Conservation (phyloP, 2,888 invertebrate genomes). For the Temnothorax rugatulus region DNA sequence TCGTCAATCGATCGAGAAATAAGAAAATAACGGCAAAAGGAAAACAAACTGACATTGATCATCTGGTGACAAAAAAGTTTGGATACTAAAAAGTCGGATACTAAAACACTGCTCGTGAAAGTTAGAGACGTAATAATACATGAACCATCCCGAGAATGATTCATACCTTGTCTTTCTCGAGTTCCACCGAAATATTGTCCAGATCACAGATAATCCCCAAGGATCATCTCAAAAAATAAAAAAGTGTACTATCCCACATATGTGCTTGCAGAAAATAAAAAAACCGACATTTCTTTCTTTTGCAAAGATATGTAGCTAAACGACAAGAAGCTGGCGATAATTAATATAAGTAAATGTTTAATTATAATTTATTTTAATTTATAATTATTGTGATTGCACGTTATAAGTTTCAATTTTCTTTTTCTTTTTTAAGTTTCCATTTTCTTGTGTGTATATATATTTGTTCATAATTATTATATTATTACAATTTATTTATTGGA, state of each 20-base stretch:
- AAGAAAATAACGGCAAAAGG: not conserved
- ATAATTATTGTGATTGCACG: not conserved
- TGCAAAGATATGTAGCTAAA: not conserved
- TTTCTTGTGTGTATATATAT: not conserved
- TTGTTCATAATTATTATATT: not conserved
- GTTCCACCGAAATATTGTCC: slow-evolving; percentile 14
- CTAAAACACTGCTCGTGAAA: not conserved
- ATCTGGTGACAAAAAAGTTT: slow-evolving; percentile 1
- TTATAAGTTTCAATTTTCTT: not conserved
- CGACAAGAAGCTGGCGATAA: not conserved
- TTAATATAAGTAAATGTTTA: not conserved
- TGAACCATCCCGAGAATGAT: not conserved
- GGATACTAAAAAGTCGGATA: not conserved
- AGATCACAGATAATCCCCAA: not conserved
- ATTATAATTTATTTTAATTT: not conserved
- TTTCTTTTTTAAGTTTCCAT: too few species aligned
- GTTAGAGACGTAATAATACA: slow-evolving; percentile 2
- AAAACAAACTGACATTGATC: not conserved
- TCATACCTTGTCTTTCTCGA: not conserved
- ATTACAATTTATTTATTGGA: not conserved
- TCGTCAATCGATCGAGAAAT: not conserved
- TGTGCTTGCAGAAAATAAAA: not conserved
- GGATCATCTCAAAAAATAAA: not conserved
- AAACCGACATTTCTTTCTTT: not conserved
- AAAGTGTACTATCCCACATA: not conserved